A percentile compares a stretch with the other conserved stretches of the same genome.
These are phyloP conservation scores for Yponomeuta malinellus DNA, from an alignment of 2,888 invertebrate genomes.

Conservation along the genomic window DNA sequence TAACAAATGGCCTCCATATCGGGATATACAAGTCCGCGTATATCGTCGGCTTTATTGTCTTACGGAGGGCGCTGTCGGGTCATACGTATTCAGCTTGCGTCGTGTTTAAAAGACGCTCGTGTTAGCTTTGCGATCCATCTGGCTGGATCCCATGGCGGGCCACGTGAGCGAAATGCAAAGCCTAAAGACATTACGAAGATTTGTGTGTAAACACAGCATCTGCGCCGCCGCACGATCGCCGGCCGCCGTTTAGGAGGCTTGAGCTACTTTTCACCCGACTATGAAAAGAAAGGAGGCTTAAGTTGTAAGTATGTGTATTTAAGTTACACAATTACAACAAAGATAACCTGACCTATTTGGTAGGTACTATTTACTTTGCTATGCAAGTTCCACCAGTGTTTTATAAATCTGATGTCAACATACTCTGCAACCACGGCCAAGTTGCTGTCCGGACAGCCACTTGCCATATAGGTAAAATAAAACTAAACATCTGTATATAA, in stretches of 20 bases:
- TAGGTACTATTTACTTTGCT: too few species aligned
- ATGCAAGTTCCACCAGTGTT: too few species aligned
- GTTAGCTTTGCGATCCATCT: conserved; percentile 28
- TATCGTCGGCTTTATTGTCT: neutral
- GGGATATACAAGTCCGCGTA: neutral
- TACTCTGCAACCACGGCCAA: too few species aligned
- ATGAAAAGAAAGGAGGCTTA: too few species aligned
- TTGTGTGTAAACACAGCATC: conserved; percentile 7
- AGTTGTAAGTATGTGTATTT: too few species aligned
- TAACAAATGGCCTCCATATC: neutral
- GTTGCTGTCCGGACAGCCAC: too few species aligned
- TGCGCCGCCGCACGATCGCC: neutral
- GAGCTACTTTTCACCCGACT: neutral
- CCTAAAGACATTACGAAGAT: conserved; percentile 6
- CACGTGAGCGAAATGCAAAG: conserved; percentile 23
- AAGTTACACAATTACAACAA: too few species aligned
- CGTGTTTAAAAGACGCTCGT: conserved; percentile 29
- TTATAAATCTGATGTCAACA: too few species aligned
- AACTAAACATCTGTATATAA: too few species aligned
- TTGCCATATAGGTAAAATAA: too few species aligned
- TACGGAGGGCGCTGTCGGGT: conserved; percentile 4
- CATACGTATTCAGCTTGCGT: conserved; percentile 13
- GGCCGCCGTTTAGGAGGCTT: neutral
- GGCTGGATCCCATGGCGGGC: conserved; percentile 16
- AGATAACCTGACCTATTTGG: too few species aligned